phyloP scores from a whole-genome alignment of 1,140 invertebrate species.

The Cataglyphis hispanica region DNA sequence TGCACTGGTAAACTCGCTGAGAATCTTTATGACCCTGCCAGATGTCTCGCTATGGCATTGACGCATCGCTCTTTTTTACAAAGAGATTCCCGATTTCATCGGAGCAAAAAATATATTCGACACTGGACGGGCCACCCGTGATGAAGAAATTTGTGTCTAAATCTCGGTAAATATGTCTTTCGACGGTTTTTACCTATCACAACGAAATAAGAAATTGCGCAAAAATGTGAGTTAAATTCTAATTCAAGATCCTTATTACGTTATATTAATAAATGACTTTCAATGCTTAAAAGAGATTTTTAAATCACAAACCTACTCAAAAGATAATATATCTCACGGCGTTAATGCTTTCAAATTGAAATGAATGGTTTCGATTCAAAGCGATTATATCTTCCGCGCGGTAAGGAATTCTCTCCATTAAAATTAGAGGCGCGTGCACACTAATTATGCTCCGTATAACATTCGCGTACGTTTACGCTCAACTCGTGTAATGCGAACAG shows the following conservation, averaged over 20 bases:
- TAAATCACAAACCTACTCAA: background rate
- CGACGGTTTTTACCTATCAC: conserved; percentile 32
- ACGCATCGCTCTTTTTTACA: conserved; percentile 57
- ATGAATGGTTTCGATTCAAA: background rate
- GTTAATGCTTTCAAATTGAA: background rate
- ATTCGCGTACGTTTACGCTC: conserved; percentile 29
- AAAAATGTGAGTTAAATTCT: conserved; percentile 5
- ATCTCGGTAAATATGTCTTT: conserved; percentile 42
- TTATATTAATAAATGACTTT: background rate
- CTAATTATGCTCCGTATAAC: conserved; percentile 36
- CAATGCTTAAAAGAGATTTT: background rate
- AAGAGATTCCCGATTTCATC: conserved; percentile 40
- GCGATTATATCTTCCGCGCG: background rate
- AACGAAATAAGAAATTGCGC: background rate
- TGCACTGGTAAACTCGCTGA: conserved; percentile 60
- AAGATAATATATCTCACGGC: background rate
- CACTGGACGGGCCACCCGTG: background rate
- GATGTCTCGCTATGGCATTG: conserved; percentile 72
- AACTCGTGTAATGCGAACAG: conserved; percentile 64
- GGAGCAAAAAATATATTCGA: conserved; percentile 40
- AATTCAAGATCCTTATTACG: conserved; percentile 37
- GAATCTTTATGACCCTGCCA: conserved; percentile 71
- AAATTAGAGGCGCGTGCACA: conserved; percentile 20
- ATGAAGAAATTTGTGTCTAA: conserved; percentile 28
- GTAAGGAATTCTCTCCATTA: conserved; percentile 15